Base-by-base conservation (phyloP, 2,888 invertebrate species). In the Pammene fasciana region DNA sequence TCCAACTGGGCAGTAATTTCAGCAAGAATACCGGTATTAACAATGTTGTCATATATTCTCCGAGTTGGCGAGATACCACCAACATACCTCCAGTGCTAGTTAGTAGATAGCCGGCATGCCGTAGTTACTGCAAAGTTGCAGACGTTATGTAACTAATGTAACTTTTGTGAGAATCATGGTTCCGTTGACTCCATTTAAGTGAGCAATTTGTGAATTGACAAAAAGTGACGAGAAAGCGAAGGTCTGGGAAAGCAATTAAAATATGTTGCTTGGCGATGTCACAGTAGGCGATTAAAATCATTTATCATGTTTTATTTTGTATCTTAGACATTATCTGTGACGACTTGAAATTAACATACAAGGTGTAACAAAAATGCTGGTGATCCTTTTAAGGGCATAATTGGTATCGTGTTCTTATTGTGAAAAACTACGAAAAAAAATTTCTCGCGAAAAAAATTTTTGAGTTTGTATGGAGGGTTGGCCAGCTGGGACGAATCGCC, bases 11-110 rank as follows among this genome's bases (percentile, higher is more conserved):
- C 48, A 65, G 60, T 46, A 54, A 65, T 70, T 60, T 70, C 46
- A 65, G 57, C 52, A 65, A 60, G 65, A 46, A 70, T 70, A 60
- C 65, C 64, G 45, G 14, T 34, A 65, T 57, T 65, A 70, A 70
- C 65, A 70, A 65, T 70, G 65, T 70, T 70, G 70, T 65, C 70
- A 70, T 70, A 60, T 60, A 65, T 70, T 70, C 59, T 70, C 65
- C 59, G 34, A 70, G 65, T 70, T 60, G 65, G 54, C 68, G 52
- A 70, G 70, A 60, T 70, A 70, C 54, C 57, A 52, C 68, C 46
- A n/a, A 68, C 68, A 70, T 70, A 60, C 70, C 65, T 55, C 60
- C 18, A 59, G 65, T 70, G 59, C 65, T 70, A 65, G 70, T 70
- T 70, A 70, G 60, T 26, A 60, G 41, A 70, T 65, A 65, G 5